Conservation (phyloP, 1,140 invertebrate species). For the Drosophila persimilis region DNA sequence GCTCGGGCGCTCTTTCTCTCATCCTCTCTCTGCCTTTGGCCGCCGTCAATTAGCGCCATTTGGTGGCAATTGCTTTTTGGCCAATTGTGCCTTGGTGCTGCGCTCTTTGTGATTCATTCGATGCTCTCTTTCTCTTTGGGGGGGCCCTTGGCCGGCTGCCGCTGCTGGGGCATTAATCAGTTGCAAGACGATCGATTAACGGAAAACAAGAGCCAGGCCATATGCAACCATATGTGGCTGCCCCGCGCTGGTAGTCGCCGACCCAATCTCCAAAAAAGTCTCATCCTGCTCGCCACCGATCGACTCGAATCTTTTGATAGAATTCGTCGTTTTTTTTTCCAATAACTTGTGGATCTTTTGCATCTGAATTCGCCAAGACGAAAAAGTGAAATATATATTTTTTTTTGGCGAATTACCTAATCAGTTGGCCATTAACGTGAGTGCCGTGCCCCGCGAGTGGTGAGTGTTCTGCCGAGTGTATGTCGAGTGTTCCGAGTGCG, state of each 20-base stretch:
- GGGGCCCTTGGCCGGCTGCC: constrained; percentile 49
- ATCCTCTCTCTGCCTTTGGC: too few relatives aligned
- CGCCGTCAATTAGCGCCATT: constrained; percentile 61
- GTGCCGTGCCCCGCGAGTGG: constrained; percentile 15
- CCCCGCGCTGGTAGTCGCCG: constrained; percentile 8
- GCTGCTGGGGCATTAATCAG: constrained; percentile 69
- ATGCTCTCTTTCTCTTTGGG: constrained; percentile 15
- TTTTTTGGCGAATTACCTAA: constrained; percentile 70
- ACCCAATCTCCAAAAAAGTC: constrained; percentile 25
- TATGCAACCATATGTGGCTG: constrained; percentile 22
- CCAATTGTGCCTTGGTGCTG: constrained; percentile 18
- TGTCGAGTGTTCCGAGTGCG: constrained; percentile 48
- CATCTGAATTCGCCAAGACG: constrained; percentile 5
- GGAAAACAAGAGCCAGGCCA: constrained; percentile 64
- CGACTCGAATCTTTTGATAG: constrained; percentile 8
- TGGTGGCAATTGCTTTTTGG: constrained; percentile 23
- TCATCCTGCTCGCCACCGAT: constrained; percentile 3
- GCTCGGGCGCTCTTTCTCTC: constrained; percentile 10
- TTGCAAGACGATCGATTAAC: constrained; percentile 82
- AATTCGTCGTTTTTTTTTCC: constrained; percentile 5
- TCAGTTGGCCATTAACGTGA: constrained; percentile 60
- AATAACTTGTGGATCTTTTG: constrained; percentile 2
- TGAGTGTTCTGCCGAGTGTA: constrained; percentile 8
- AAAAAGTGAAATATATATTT: constrained; percentile 25
- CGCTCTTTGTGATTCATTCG: constrained; percentile 33